phyloP scores from a whole-genome alignment of 2,113 vertebrate genomes.

The Phocoena sinus region DNA sequence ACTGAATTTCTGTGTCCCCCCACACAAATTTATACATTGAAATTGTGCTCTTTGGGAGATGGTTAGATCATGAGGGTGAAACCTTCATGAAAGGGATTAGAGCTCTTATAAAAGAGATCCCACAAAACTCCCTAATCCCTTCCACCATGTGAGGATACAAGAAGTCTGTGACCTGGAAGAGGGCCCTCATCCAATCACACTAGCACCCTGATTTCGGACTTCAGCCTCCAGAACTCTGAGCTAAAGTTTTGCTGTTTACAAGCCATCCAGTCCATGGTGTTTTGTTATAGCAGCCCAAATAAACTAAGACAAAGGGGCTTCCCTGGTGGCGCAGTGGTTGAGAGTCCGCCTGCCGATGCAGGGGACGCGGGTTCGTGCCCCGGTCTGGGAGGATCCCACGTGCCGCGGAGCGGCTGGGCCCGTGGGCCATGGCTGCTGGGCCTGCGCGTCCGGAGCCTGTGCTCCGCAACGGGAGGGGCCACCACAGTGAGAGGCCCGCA shows the following conservation, averaged over 20 bases:
- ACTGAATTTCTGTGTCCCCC: not conserved
- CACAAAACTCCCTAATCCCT: not conserved
- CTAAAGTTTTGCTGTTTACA: not conserved
- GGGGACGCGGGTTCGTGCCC: too few relatives aligned
- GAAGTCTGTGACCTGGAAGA: not conserved
- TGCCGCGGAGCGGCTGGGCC: too few relatives aligned
- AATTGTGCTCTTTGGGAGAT: not conserved
- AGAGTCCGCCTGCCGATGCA: too few relatives aligned
- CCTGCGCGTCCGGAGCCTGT: too few relatives aligned
- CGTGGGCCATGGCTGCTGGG: too few relatives aligned
- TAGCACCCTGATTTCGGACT: not conserved
- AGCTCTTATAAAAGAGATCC: not conserved
- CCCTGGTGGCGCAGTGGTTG: too few relatives aligned
- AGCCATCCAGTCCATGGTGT: too few relatives aligned
- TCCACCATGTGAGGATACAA: not conserved
- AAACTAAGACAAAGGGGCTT: not conserved
- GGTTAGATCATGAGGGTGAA: not conserved
- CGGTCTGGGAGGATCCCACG: too few relatives aligned
- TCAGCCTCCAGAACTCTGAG: not conserved
- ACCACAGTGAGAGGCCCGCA: too few relatives aligned
- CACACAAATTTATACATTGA: not conserved
- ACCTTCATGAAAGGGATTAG: not conserved
- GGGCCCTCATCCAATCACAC: not conserved
- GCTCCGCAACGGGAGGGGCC: too few relatives aligned
- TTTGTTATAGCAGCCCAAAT: not conserved